Evolutionary conservation across 2,113 vertebrate species (phyloP).

Genomic region (zebrafish (Danio rerio)): GRCz12tu NC_133197.1:35704501-35705000

Average conservation of each 20-base stretch:
- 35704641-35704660: background rate
- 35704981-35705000: too few species aligned
- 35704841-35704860: conserved; percentile 51
- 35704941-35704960: too few species aligned
- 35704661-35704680: conserved; percentile 10
- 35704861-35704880: conserved; percentile 18
- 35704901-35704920: background rate
- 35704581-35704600: background rate
- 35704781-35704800: conserved; percentile 26
- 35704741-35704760: conserved; percentile 9
- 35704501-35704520: too few species aligned
- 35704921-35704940: too few species aligned
- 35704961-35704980: too few species aligned
- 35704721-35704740: conserved; percentile 2
- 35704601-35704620: background rate
- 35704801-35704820: conserved; percentile 32
- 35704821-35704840: conserved; percentile 54
- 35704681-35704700: background rate
- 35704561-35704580: background rate
- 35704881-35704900: conserved; percentile 10
- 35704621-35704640: background rate
- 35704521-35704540: too few species aligned
- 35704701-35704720: conserved; percentile 31
- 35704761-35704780: background rate
- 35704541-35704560: too few species aligned